phyloP scores from a whole-genome alignment of 2,888 invertebrate genomes.

The Adineta ricciae region DNA sequence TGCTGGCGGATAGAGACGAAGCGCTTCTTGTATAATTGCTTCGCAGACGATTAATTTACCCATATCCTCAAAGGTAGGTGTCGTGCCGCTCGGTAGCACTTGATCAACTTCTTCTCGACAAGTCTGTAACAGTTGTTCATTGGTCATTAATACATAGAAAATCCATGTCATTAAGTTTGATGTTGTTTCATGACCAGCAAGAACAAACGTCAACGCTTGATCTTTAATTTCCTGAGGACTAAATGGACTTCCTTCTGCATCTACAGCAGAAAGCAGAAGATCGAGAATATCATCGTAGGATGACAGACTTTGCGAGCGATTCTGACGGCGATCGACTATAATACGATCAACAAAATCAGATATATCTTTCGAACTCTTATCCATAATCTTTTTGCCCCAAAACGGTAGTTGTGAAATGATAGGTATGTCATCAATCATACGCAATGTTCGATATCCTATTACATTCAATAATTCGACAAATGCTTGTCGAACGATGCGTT shows the following conservation, averaged over 20 bases:
- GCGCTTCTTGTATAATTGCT: neutral
- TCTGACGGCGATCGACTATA: neutral
- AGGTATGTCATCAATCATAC: neutral
- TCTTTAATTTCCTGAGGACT: neutral
- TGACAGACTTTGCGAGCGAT: neutral
- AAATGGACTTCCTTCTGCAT: neutral
- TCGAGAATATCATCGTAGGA: neutral
- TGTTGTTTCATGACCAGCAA: neutral
- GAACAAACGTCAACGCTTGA: neutral
- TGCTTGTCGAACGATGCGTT: neutral
- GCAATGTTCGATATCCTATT: neutral
- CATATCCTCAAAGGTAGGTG: neutral
- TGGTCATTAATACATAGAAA: neutral
- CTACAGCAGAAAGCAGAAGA: neutral
- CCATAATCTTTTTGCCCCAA: neutral
- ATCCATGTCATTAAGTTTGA: neutral
- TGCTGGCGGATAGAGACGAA: neutral
- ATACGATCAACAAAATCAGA: neutral
- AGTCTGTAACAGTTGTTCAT: neutral
- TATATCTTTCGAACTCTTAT: neutral
- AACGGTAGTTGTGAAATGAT: neutral
- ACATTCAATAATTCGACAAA: neutral
- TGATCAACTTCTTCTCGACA: neutral
- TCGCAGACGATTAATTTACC: neutral
- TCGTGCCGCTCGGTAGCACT: neutral